Evolutionary conservation across 2,888 invertebrate species (phyloP).

Genomic region (Troilus luridus): DNA sequence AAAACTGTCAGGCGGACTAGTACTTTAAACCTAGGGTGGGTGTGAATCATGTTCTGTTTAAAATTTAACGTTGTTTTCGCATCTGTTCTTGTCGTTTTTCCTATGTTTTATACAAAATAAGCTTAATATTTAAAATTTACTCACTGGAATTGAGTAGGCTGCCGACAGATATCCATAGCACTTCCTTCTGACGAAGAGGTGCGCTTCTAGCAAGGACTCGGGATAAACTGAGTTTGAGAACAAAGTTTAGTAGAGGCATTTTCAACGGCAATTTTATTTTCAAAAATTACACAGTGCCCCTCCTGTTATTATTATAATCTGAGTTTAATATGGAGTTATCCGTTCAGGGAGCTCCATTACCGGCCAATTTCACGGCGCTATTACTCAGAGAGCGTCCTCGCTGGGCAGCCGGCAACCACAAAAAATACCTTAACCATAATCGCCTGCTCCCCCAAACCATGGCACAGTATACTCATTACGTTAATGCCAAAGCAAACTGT

Average conservation of each 20-base stretch:
- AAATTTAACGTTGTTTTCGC: no score
- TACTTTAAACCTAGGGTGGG: no score
- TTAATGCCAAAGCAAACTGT: slow-evolving; percentile 31
- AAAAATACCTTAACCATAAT: slow-evolving; percentile 53
- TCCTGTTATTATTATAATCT: slow-evolving; percentile 65
- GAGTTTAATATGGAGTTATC: slow-evolving; percentile 65
- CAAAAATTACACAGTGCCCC: slow-evolving; percentile 64
- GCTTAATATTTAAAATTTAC: neutral
- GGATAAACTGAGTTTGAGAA: slow-evolving; percentile 62
- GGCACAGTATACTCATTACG: neutral
- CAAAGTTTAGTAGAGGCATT: slow-evolving; percentile 63
- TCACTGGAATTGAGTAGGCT: neutral
- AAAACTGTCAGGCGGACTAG: no score
- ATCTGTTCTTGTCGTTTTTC: neutral
- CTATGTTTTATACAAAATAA: neutral
- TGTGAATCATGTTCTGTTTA: no score
- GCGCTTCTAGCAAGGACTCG: slow-evolving; percentile 62
- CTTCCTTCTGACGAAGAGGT: slow-evolving; percentile 48
- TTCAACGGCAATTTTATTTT: slow-evolving; percentile 65
- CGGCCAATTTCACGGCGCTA: slow-evolving; percentile 63
- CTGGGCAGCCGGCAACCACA: slow-evolving; percentile 23
- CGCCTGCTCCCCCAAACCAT: neutral
- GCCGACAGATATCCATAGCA: neutral
- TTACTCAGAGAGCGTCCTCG: slow-evolving; percentile 58
- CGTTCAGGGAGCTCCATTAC: slow-evolving; percentile 60